Evolutionary conservation across 2,888 invertebrate genomes (phyloP).

Genomic region (Entomobrya proxima): DNA sequence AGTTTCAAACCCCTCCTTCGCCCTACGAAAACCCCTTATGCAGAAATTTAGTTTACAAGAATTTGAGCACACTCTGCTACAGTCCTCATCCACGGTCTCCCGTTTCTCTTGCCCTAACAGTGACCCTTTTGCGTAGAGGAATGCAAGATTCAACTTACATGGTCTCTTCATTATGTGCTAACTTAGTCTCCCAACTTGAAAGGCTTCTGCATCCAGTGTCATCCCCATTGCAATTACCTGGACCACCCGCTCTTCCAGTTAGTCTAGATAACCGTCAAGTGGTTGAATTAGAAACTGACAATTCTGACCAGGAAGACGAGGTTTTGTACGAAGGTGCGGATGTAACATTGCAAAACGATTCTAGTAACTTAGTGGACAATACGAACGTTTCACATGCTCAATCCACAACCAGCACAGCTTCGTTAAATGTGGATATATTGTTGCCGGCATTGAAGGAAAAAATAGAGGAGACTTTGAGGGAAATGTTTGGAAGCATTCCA

Average conservation of each 20-base stretch:
- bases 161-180: constrained; percentile 41
- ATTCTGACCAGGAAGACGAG: background rate
- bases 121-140: constrained; percentile 44
- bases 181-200: constrained; percentile 50
- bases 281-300: background rate
- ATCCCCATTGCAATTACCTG: constrained; percentile 42
- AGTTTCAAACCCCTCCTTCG: constrained; percentile 43
- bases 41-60: constrained; percentile 24
- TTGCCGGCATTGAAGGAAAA: background rate
- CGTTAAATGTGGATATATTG: background rate
- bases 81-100: constrained; percentile 54
- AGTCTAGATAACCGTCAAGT: background rate
- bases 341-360: too few species aligned
- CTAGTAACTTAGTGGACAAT: too few species aligned
- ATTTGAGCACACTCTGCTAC: background rate
- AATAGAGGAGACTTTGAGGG: background rate
- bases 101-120: constrained; percentile 32
- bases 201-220: constrained; percentile 64
- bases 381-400: background rate
- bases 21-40: constrained; percentile 53
- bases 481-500: background rate
- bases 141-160: constrained; percentile 29
- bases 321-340: too few species aligned
- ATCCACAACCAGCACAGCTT: background rate
- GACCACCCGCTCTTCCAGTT: background rate